Conservation (phyloP, 1,140 invertebrate species). For the Ceratina calcarata region DNA sequence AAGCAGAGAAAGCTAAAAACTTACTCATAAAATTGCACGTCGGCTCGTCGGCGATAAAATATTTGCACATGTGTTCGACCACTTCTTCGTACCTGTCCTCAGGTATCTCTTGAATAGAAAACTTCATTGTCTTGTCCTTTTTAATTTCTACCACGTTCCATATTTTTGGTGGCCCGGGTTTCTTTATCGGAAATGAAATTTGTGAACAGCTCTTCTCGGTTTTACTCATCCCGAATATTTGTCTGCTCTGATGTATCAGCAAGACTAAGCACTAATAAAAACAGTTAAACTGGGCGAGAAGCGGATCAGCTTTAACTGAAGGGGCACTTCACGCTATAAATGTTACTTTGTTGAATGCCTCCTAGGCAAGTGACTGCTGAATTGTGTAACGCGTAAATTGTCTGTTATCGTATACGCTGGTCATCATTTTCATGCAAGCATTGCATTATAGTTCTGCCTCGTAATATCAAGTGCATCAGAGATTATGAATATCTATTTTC, state of each 20-base stretch:
- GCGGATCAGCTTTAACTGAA: too few relatives aligned
- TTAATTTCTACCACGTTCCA: conserved; percentile 50
- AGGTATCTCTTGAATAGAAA: conserved; percentile 73
- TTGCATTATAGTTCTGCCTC: neutral
- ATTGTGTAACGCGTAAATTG: conserved; percentile 1
- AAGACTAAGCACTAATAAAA: too few relatives aligned
- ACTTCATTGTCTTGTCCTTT: conserved; percentile 48
- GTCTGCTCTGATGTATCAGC: too few relatives aligned
- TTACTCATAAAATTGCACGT: conserved; percentile 63
- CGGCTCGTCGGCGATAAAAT: conserved; percentile 71
- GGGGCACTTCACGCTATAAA: too few relatives aligned
- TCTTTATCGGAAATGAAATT: conserved; percentile 49
- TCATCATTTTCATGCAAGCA: neutral
- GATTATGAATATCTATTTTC: too few relatives aligned
- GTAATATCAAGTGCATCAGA: too few relatives aligned
- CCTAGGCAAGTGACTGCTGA: neutral
- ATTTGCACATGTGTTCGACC: conserved; percentile 67
- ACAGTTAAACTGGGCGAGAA: too few relatives aligned
- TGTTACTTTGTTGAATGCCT: neutral
- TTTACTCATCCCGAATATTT: neutral
- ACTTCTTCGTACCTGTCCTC: conserved; percentile 72
- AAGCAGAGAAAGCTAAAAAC: conserved; percentile 13
- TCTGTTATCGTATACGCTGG: neutral
- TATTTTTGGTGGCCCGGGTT: conserved; percentile 59
- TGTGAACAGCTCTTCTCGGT: neutral